Base-by-base conservation (phyloP, 2,797 vertebrate species). In the Sebastes trivittatus region DNA sequence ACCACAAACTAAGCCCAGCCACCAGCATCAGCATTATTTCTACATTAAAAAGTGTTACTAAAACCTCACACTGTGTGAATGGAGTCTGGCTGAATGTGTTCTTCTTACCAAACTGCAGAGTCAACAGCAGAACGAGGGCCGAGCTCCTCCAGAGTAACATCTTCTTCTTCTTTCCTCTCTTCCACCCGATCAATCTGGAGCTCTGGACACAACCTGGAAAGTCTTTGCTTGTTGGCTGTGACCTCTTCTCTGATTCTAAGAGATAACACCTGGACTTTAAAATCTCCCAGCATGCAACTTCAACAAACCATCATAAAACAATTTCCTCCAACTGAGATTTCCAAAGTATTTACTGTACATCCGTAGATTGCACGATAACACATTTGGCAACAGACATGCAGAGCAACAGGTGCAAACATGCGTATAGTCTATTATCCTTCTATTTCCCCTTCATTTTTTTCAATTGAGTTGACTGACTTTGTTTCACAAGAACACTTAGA, bases 241-340 rank as follows among this genome's bases (percentile, higher is more conserved):
- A 87, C 71, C 86, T 80, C 52, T 30, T 82, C 68, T 72, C 46
- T 3, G 3, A 23, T 68, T 65, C 71, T 25, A 1, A 71, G 7
- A 89, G 94, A 95, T 96, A 95, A 94, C 34, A 76, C 4, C 16
- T 88, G 94, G 93, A 96, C 95, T 96, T 95, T 94, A 93, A 54
- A 81, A 70, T 88, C 72, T 90, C 73, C 84, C 85, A 78, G 84
- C 69, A 88, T 86, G 85, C 88, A 87, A 22, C 52, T 56, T 58
- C 56, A 72, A 34, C 18, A 61, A 30, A 29, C 54, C n/a, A 25
- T 66, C 77, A 73, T 93, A 93, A 91, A 92, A 36, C 42, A 62
- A 55, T 75, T 77, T 80, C 72, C 77, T 58, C 11, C 13, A 16
- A 10, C 54, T n/a, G 5, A 42, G 6, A 36, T 7, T 72, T 36